Evolutionary conservation across 2,113 vertebrate species (phyloP).

Genomic region (Cervus canadensis): DNA sequence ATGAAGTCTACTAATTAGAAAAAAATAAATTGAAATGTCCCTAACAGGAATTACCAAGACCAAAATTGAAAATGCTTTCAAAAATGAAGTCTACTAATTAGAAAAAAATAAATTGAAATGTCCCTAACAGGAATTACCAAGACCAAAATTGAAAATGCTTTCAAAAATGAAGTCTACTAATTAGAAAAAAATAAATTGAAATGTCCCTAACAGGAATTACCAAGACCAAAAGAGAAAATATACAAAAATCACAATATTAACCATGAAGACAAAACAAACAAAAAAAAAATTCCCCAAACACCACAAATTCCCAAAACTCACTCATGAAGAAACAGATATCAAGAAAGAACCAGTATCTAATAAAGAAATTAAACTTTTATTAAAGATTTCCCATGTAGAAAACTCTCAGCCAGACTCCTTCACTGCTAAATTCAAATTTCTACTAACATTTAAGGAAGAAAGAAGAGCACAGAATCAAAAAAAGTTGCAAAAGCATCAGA

Average conservation of each 20-base stretch:
- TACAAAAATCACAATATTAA: background rate
- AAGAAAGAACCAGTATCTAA: background rate
- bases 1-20: background rate
- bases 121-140: background rate
- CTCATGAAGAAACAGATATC: background rate
- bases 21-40: background rate
- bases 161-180: background rate
- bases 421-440: background rate
- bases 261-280: background rate
- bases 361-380: background rate
- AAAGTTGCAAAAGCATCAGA: background rate
- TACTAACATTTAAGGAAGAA: background rate
- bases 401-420: background rate
- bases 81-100: background rate
- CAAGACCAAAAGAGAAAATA: background rate
- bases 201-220: background rate
- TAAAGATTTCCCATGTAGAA: background rate
- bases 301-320: background rate
- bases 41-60: no score
- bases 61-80: background rate
- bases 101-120: background rate
- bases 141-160: background rate
- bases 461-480: background rate
- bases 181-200: background rate
- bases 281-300: background rate